Base-by-base conservation (phyloP, 2,797 vertebrate species). In the Paedocypris micromegethes region DNA sequence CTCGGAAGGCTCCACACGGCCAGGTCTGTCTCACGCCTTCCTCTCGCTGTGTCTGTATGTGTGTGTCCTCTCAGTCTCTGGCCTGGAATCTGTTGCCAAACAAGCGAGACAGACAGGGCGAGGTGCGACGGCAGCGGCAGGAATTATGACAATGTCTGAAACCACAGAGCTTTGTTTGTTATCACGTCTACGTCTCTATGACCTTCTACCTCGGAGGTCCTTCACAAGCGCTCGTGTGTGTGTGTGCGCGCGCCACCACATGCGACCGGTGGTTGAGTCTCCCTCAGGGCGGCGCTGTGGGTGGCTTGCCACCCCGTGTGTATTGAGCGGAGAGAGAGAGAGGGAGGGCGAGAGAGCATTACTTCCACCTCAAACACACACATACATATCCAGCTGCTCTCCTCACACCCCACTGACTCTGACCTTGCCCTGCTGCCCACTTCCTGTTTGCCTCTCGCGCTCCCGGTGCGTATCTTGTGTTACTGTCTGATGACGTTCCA, bases 1-100 rank as follows among this genome's bases (percentile, higher is more conserved):
- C 91, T 91, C 92, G 86, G 93, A 93, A 92, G 92, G 92, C 92
- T 91, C 86, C 91, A 91, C 82, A 83, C 89, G 91, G 90, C 90
- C 91, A 92, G 92, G 90, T 90, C 88, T 91, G 89, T 88, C 87
- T 85, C 90, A 88, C 90, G 89, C 87, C 85, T 88, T 91, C 87
- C 77, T 84, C 9, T 64, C 63, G 66, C 57, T 72, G 51, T 70
- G 58, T 69, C 68, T 64, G 56, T 73, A 64, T 66, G 70, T 68
- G 56, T 66, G 58, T 74, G 58, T 69, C 42, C 41, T 68, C 64
- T 59, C 64, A 46, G 56, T 68, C 47, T 76, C 90, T 93, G 91
- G 92, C 92, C 92, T 91, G 92, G 92, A 90, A 87, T 92, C 91
- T 92, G 87, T 86, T 89, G 88, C 89, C 89, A 91, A 91, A 91